phyloP scores from a whole-genome alignment of 2,888 invertebrate genomes.

The Drosophila fungiperda region DNA sequence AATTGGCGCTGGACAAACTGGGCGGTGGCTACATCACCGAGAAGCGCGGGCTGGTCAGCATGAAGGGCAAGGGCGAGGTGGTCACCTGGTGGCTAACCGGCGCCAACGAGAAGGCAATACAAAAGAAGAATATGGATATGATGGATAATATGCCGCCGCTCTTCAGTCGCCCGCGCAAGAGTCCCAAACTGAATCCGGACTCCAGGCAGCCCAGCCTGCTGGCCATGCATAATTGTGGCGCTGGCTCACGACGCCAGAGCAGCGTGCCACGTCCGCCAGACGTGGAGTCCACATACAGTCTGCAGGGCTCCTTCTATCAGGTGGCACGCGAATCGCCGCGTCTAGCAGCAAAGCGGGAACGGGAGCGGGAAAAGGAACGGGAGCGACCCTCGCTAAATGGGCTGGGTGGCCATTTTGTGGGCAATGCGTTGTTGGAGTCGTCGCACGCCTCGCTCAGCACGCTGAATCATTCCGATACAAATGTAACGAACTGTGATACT shows the following conservation, averaged over 20 bases:
- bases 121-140: conserved; percentile 90
- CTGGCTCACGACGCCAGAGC: conserved; percentile 88
- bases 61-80: conserved; percentile 93
- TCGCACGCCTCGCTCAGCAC: conserved; percentile 82
- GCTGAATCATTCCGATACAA: conserved; percentile 85
- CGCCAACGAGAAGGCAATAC: conserved; percentile 93
- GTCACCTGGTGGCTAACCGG: conserved; percentile 85
- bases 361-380: conserved; percentile 82
- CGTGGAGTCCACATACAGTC: conserved; percentile 86
- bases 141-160: conserved; percentile 90
- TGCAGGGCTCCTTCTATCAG: conserved; percentile 85
- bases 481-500: conserved; percentile 85
- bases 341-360: conserved; percentile 82
- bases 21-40: conserved; percentile 94
- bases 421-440: conserved; percentile 74
- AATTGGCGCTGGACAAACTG: conserved; percentile 91
- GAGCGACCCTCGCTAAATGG: conserved; percentile 86
- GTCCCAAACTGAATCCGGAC: conserved; percentile 91
- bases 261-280: conserved; percentile 87
- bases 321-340: conserved; percentile 84
- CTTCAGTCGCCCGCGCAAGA: conserved; percentile 92
- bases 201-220: conserved; percentile 92
- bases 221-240: conserved; percentile 86
- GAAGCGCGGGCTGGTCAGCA: conserved; percentile 92
- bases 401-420: conserved; percentile 69